Percentiles rank a stretch among this genome's conserved stretches.
phyloP scores from a whole-genome alignment of 2,888 invertebrate species.

The Scaptomyza reducta region DNA sequence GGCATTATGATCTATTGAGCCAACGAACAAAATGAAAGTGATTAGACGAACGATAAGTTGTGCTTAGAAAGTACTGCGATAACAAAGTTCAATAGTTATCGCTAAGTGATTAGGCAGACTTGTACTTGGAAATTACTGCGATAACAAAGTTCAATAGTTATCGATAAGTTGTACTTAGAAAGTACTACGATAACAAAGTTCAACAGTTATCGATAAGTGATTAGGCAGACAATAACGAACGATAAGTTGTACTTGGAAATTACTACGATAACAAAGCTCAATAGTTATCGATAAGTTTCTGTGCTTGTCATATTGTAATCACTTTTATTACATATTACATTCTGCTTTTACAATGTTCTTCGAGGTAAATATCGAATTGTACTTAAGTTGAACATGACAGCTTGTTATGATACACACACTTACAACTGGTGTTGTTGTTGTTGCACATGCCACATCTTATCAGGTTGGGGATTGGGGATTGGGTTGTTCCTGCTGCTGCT shows the following conservation, averaged over 20 bases:
- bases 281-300: too few species aligned
- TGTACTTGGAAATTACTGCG: too few species aligned
- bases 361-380: conserved; percentile 3
- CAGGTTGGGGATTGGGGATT: conserved; percentile 15
- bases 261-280: too few species aligned
- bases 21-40: conserved; percentile 43
- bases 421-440: neutral
- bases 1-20: conserved; percentile 29
- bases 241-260: too few species aligned
- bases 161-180: too few species aligned
- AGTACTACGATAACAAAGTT: too few species aligned
- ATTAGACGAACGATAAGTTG: conserved; percentile 5
- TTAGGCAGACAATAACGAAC: too few species aligned
- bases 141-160: too few species aligned
- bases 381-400: conserved; percentile 36
- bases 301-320: too few species aligned
- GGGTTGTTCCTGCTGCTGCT: neutral
- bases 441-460: conserved; percentile 43
- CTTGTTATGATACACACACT: conserved; percentile 32
- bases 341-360: neutral
- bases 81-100: too few species aligned
- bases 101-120: too few species aligned
- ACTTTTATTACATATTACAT: neutral
- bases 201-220: too few species aligned
- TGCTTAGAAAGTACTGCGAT: neutral